A percentile compares a stretch with the other conserved stretches of the same genome.
These are phyloP conservation scores for Octopus bimaculoides DNA, from an alignment of 1,140 invertebrate genomes.

Conservation along the genomic window DNA sequence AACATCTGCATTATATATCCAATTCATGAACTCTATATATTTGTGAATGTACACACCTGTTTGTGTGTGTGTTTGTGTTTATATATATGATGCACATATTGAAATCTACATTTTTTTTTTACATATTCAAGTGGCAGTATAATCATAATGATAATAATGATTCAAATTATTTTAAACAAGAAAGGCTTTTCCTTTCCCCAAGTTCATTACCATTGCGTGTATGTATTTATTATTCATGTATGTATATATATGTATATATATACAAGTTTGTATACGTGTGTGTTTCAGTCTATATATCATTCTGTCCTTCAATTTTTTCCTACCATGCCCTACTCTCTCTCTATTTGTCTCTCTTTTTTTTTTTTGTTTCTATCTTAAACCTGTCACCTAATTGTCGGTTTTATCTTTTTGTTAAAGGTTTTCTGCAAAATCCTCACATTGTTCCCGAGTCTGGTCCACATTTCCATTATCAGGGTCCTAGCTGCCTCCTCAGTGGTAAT, in stretches of 20 bases:
- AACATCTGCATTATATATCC: too few relatives aligned
- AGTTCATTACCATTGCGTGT: too few relatives aligned
- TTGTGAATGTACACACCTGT: too few relatives aligned
- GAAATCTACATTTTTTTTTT: too few relatives aligned
- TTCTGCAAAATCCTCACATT: slow-evolving; percentile 6
- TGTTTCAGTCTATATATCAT: neutral
- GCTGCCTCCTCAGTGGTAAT: slow-evolving; percentile 4
- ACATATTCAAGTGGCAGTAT: too few relatives aligned
- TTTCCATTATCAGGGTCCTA: slow-evolving; percentile 1
- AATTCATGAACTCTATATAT: too few relatives aligned
- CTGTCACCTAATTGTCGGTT: neutral
- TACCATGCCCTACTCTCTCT: neutral
- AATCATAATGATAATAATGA: too few relatives aligned
- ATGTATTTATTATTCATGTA: neutral
- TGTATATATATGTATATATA: slow-evolving; percentile 2
- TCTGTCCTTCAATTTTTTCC: neutral
- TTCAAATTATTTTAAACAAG: too few relatives aligned
- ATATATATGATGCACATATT: too few relatives aligned
- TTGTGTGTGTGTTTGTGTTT: too few relatives aligned
- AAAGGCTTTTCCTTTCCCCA: too few relatives aligned
- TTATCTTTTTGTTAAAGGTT: slow-evolving; percentile 4
- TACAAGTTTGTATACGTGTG: neutral
- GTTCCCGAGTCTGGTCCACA: neutral
- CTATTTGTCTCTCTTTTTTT: neutral
- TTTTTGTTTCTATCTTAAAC: neutral